These are phyloP conservation scores for Adelphocoris suturalis DNA, from an alignment of 2,888 invertebrate genomes.

Conservation along the genomic window DNA sequence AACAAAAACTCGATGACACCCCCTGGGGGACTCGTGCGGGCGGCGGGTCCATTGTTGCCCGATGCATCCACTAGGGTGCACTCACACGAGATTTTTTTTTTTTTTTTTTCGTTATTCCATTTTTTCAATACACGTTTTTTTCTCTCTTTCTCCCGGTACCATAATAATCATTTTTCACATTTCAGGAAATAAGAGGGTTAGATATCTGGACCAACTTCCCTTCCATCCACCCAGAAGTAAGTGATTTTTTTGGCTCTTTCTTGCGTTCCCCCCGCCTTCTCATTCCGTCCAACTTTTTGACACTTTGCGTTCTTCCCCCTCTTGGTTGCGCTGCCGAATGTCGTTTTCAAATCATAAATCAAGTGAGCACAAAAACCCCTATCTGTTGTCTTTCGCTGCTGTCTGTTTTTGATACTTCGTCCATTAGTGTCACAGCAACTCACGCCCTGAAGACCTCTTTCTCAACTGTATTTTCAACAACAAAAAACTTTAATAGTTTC, in stretches of 20 bases:
- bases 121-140: constrained; percentile 40
- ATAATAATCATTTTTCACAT: constrained; percentile 65
- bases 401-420: constrained; percentile 63
- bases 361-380: constrained; percentile 53
- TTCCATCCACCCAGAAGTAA: constrained; percentile 41
- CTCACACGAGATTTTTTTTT: constrained; percentile 46
- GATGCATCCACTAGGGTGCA: constrained; percentile 65
- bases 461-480: constrained; percentile 35
- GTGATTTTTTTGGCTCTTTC: constrained; percentile 26
- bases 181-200: constrained; percentile 56
- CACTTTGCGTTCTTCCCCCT: background rate
- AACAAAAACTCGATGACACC: constrained; percentile 47
- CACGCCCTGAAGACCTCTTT: constrained; percentile 51
- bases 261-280: background rate
- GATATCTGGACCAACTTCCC: constrained; percentile 62
- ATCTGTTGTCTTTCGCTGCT: constrained; percentile 63
- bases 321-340: background rate
- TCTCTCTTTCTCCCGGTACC: background rate
- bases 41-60: constrained; percentile 60
- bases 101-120: constrained; percentile 46
- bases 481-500: background rate
- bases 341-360: constrained; percentile 66
- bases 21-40: constrained; percentile 21
- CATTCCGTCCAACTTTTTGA: background rate
- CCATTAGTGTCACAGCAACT: constrained; percentile 66